These are phyloP conservation scores for Upupa epops DNA, from an alignment of 2,113 vertebrate species.

Conservation along the genomic window DNA sequence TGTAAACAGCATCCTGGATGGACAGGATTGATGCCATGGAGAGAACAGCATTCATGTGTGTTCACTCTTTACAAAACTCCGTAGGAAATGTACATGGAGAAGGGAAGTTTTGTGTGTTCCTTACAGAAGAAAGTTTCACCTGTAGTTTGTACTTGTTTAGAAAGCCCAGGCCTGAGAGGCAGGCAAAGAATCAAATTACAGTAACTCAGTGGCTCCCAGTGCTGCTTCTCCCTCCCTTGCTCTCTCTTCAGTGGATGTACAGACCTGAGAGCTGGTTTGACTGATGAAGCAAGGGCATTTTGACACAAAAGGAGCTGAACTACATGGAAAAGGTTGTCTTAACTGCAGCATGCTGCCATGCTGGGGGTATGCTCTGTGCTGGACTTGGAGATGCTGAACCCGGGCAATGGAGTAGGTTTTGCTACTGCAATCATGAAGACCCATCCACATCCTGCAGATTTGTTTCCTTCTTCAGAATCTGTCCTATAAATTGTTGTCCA, in stretches of 20 bases:
- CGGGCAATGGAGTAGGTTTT: not conserved
- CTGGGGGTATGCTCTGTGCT: accelerated
- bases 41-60: not conserved
- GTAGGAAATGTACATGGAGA: not conserved
- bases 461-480: not conserved
- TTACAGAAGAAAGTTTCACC: not conserved
- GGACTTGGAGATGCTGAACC: accelerated
- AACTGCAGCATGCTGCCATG: accelerated
- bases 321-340: not conserved
- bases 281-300: accelerated
- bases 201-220: not conserved
- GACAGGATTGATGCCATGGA: not conserved
- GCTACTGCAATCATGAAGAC: not conserved
- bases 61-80: not conserved
- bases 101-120: not conserved
- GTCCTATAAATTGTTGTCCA: not conserved
- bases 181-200: accelerated
- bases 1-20: not conserved
- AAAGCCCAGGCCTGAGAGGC: not conserved
- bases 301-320: not conserved
- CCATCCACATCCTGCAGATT: not conserved
- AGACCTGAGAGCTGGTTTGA: accelerated
- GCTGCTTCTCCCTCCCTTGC: not conserved
- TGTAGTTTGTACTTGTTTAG: accelerated
- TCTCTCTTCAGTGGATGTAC: accelerated